phyloP scores from a whole-genome alignment of 2,113 vertebrate species.

The Bombycilla garrulus region DNA sequence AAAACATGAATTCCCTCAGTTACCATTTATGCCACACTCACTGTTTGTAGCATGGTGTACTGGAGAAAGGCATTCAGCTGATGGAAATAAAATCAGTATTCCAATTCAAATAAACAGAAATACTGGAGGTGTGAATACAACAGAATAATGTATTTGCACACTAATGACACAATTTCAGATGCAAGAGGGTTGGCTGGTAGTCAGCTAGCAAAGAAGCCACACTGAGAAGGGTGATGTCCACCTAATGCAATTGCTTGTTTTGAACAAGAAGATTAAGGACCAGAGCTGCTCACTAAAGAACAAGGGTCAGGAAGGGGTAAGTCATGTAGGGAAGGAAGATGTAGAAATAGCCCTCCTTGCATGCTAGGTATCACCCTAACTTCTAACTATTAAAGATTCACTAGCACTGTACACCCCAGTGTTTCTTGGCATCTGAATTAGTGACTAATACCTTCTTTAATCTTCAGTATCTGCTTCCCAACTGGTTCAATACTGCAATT shows the following conservation, averaged over 20 bases:
- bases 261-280: not conserved
- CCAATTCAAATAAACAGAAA: not conserved
- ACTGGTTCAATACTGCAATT: not conserved
- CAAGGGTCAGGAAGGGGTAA: not conserved
- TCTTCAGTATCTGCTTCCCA: not conserved
- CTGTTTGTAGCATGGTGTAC: not conserved
- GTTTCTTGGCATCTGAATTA: not conserved
- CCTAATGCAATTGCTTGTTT: not conserved
- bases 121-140: not conserved
- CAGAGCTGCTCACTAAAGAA: not conserved
- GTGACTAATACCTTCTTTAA: not conserved
- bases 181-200: not conserved
- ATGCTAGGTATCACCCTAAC: not conserved
- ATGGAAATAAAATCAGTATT: not conserved
- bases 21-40: not conserved
- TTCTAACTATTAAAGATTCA: not conserved
- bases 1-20: not conserved
- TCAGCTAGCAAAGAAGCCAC: not conserved
- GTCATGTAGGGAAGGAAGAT: not conserved
- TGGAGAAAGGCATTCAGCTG: not conserved
- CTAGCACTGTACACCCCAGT: not conserved
- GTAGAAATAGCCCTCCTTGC: not conserved
- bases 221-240: not conserved
- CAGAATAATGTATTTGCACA: not conserved
- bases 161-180: not conserved